phyloP scores from a whole-genome alignment of 2,888 invertebrate species.

The Stenoptilia bipunctidactyla region DNA sequence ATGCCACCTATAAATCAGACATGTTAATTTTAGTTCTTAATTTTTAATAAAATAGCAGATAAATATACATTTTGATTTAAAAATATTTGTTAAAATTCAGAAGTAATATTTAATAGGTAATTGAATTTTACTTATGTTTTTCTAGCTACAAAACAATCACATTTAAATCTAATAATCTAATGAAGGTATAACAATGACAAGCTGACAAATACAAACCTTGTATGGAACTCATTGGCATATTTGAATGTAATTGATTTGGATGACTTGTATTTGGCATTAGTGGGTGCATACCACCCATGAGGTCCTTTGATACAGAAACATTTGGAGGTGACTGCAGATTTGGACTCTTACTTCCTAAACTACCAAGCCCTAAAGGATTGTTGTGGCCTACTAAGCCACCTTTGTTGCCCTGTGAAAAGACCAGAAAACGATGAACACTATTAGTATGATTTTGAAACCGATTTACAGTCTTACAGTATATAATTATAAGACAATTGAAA shows the following conservation, averaged over 20 bases:
- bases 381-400: slow-evolving; percentile 78
- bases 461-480: not conserved
- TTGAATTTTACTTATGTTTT: not conserved
- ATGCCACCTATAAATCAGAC: slow-evolving; percentile 64
- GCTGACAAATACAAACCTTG: slow-evolving; percentile 67
- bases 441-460: slow-evolving; percentile 27
- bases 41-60: not conserved
- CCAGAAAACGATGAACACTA: slow-evolving; percentile 50
- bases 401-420: slow-evolving; percentile 77
- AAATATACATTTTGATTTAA: not conserved
- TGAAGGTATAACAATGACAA: too few relatives aligned
- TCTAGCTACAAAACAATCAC: too few relatives aligned
- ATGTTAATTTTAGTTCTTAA: not conserved
- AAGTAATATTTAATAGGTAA: too few relatives aligned
- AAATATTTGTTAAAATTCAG: too few relatives aligned
- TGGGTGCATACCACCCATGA: slow-evolving; percentile 78
- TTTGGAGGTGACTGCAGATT: slow-evolving; percentile 89
- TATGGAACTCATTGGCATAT: slow-evolving; percentile 80
- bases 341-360: slow-evolving; percentile 85
- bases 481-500: too few relatives aligned
- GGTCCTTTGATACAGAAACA: slow-evolving; percentile 84
- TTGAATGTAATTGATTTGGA: slow-evolving; percentile 68
- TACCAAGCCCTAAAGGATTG: slow-evolving; percentile 80
- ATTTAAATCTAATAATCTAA: not conserved
- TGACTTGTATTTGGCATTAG: slow-evolving; percentile 82